Conservation (phyloP, 2,797 vertebrate species). For the Neosilurus hyrtlii region DNA sequence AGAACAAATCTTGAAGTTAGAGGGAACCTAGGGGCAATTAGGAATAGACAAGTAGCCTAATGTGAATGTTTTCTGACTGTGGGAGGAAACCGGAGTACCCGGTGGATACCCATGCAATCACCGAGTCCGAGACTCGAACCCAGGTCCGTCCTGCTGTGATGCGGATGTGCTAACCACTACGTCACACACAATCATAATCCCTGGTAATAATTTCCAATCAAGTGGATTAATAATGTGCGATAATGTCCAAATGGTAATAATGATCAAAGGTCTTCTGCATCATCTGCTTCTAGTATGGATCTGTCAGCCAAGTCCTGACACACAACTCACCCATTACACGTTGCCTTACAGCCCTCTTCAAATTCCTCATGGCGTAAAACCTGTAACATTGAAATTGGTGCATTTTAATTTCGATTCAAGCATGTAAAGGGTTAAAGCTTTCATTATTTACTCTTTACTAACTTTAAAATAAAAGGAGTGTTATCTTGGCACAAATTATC, state of each 20-base stretch:
- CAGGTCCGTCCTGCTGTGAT: too few relatives aligned
- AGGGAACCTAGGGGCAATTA: too few relatives aligned
- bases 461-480: background rate
- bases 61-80: too few relatives aligned
- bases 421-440: background rate
- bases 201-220: background rate
- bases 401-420: background rate
- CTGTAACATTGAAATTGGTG: conserved; percentile 51
- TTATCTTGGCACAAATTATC: background rate
- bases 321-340: conserved; percentile 85
- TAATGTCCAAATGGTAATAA: conserved; percentile 11
- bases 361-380: conserved; percentile 93
- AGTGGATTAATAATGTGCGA: background rate
- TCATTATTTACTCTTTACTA: too few relatives aligned
- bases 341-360: conserved; percentile 93
- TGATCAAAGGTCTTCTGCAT: background rate
- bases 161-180: too few relatives aligned
- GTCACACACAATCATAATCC: background rate
- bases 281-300: background rate
- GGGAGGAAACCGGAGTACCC: background rate
- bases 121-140: too few relatives aligned
- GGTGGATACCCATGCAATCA: too few relatives aligned
- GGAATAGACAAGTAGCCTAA: too few relatives aligned
- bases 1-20: too few relatives aligned
- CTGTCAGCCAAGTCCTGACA: background rate